Evolutionary conservation across 2,888 invertebrate genomes (phyloP), one percentile per base, ranked within the genome.

Genomic region (Phlogophora meticulosa): DNA sequence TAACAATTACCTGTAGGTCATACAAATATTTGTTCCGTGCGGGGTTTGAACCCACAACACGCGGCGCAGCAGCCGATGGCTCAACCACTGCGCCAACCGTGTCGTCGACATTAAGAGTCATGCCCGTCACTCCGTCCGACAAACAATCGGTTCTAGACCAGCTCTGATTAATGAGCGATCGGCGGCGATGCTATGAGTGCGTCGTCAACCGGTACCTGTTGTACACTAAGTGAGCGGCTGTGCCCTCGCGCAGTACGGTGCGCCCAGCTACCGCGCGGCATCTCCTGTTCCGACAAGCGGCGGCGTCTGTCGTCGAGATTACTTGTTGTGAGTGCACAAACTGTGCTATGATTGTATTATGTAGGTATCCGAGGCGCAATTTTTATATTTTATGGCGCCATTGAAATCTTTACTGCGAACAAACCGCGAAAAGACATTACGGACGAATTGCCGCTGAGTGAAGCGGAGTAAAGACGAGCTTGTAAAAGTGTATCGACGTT

Each of bases 401-500:
- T 68, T 64, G 61, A 62, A 62, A 62, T 42, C 43, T 65, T 76
- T 58, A 72, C 22, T 64, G 48, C 58, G 42, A 64, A 77, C 73
- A 77, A 69, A 76, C 51, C 48, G 52, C 38, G 55, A 51, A 64
- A 24, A 61, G 52, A 64, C 55, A 68, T 59, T 59, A 61, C 61
- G 34, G 32, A 61, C 9, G 57, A 60, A 72, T 68, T 59, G 60
- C 45, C 45, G 40, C 20, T 17, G 38, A 51, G 38, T 4, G n/a
- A 24, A 49, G 45, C 40, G 5, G n/a, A 63, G 43, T 20, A 40
- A 46, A 53, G 34, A 36, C 55, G 24, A 36, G 43, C n/a, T 68
- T 61, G 55, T 76, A 71, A 75, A 70, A 76, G 11, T 76, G 57
- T 65, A 71, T 58, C 57, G 64, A 58, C 46, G 60, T 53, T 48